A percentile compares a stretch with the other conserved stretches of the same genome.
Evolutionary conservation across 2,888 invertebrate genomes (phyloP).

Genomic region (Eurytoma californica): DNA sequence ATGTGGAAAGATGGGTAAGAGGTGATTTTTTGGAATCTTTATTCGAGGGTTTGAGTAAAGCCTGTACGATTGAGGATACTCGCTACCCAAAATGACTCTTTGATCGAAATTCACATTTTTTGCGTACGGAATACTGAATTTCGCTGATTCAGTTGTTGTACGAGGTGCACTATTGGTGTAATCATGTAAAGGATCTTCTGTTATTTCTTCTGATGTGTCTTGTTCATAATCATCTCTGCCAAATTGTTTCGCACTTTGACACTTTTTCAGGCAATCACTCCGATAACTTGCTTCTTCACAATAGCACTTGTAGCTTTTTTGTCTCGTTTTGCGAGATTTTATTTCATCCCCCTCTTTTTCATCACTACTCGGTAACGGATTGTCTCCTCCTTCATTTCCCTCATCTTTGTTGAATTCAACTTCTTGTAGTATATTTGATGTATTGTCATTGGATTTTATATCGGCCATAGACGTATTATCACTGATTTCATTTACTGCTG

Average conservation of each 20-base stretch:
- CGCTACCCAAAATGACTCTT: constrained; percentile 49
- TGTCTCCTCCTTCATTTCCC: background rate
- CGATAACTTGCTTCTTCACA: constrained; percentile 58
- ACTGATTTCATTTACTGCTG: too few species aligned
- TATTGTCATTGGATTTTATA: too few species aligned
- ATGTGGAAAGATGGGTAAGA: background rate
- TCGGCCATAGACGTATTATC: too few species aligned
- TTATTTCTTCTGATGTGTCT: constrained; percentile 10
- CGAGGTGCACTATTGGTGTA: background rate
- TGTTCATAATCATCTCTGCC: background rate
- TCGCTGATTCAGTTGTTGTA: constrained; percentile 51
- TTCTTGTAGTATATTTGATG: too few species aligned
- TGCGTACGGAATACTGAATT: constrained; percentile 58
- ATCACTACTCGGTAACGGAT: background rate
- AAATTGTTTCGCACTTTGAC: constrained; percentile 20
- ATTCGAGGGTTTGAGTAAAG: background rate
- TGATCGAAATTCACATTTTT: constrained; percentile 57
- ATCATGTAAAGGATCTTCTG: background rate
- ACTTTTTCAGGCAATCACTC: constrained; percentile 20
- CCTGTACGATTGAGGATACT: constrained; percentile 7
- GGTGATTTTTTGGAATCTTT: background rate
- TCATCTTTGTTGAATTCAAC: background rate
- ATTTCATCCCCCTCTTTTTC: background rate
- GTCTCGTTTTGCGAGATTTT: constrained; percentile 15
- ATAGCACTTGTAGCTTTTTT: constrained; percentile 63